Evolutionary conservation across 2,797 vertebrate species (phyloP).

Genomic region (Betta splendens): DNA sequence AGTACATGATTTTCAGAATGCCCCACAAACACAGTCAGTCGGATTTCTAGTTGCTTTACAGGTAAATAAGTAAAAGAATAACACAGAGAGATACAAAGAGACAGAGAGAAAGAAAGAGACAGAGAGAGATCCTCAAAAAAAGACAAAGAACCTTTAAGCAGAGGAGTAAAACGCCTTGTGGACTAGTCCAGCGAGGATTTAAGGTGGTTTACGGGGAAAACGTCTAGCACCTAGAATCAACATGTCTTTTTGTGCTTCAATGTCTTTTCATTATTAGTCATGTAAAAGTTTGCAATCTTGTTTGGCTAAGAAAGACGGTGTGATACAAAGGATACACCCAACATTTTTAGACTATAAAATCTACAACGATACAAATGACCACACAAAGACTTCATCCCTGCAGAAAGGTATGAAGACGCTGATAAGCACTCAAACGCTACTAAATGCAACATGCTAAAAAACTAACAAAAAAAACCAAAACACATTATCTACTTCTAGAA

Average conservation of each 20-base stretch:
- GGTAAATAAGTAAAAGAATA: conserved; percentile 44
- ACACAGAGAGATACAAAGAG: conserved; percentile 47
- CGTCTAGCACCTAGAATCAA: conserved; percentile 79
- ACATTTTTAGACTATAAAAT: conserved; percentile 77
- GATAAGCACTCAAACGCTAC: conserved; percentile 74
- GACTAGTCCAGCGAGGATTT: conserved; percentile 71
- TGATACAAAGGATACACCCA: conserved; percentile 73
- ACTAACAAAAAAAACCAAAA: conserved; percentile 41
- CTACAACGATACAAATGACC: conserved; percentile 71
- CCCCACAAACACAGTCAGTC: conserved; percentile 84
- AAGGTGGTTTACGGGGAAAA: conserved; percentile 78
- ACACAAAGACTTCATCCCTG: conserved; percentile 71
- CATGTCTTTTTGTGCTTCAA: conserved; percentile 80
- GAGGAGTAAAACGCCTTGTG: conserved; percentile 56
- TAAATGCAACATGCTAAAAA: conserved; percentile 73
- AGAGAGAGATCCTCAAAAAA: conserved; percentile 42
- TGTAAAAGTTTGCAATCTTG: conserved; percentile 81
- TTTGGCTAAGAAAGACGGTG: conserved; percentile 79
- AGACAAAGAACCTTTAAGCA: conserved; percentile 44
- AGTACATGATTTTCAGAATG: conserved; percentile 83
- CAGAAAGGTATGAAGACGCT: conserved; percentile 71
- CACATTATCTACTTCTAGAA: conserved; percentile 73
- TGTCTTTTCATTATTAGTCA: conserved; percentile 69
- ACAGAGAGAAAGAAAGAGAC: conserved; percentile 48
- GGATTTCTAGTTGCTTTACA: conserved; percentile 74